These are phyloP conservation scores for Melinaea marsaeus DNA, from an alignment of 2,888 invertebrate genomes.

Conservation along the genomic window DNA sequence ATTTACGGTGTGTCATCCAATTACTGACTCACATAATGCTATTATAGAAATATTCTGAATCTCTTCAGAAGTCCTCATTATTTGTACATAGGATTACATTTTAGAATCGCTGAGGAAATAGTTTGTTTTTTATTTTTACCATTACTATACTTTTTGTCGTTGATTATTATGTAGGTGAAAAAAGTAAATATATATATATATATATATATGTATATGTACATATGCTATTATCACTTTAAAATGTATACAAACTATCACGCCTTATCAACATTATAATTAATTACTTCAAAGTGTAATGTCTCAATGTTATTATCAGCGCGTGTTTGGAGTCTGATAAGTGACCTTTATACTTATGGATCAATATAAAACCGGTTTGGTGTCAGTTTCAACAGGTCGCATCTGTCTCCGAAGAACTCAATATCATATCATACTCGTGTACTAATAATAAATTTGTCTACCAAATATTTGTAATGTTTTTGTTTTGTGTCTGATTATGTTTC, in stretches of 20 bases:
- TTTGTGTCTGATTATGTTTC: neutral
- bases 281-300: conserved; percentile 1
- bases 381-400: conserved; percentile 12
- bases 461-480: neutral
- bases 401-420: neutral
- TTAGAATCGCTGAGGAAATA: too few species aligned
- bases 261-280: conserved; percentile 1
- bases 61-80: too few species aligned
- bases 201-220: too few species aligned
- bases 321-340: neutral
- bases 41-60: too few species aligned
- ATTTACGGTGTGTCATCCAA: too few species aligned
- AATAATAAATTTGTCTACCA: neutral
- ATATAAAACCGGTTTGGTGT: conserved; percentile 7
- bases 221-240: neutral
- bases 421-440: neutral
- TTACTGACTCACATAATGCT: too few species aligned
- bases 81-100: too few species aligned
- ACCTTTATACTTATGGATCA: conserved; percentile 1
- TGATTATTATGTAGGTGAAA: too few species aligned
- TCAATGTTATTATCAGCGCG: conserved; percentile 2
- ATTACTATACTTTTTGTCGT: too few species aligned
- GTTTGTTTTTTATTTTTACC: too few species aligned
- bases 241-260: neutral
- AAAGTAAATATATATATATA: too few species aligned